Evolutionary conservation across 2,797 vertebrate genomes (phyloP).

Genomic region (Chrysolophus pictus): DNA sequence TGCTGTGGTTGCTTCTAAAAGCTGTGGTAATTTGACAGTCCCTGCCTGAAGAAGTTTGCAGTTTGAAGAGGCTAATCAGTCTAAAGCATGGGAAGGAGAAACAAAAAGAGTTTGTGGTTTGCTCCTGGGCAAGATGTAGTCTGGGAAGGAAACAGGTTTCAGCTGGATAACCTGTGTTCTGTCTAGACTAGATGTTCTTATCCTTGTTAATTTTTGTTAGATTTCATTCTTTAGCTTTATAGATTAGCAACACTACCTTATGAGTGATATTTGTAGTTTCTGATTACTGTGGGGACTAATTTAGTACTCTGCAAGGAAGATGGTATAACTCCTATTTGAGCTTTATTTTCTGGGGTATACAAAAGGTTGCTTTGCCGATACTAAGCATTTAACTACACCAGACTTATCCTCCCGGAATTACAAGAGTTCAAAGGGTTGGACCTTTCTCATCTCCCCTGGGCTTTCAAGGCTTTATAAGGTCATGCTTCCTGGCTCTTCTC

Average conservation of each 20-base stretch:
- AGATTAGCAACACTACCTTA: background rate
- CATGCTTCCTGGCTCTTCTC: background rate
- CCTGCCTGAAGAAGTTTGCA: background rate
- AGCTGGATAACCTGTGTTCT: fast-evolving
- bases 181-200: background rate
- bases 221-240: background rate
- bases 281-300: conserved; percentile 41
- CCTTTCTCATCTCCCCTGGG: background rate
- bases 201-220: background rate
- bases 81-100: background rate
- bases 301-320: conserved; percentile 2
- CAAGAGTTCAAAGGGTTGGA: background rate
- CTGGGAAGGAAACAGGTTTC: background rate
- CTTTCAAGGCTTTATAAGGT: background rate
- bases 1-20: background rate
- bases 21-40: background rate
- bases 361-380: conserved; percentile 10
- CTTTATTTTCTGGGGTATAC: background rate
- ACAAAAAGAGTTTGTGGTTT: background rate
- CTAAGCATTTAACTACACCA: background rate
- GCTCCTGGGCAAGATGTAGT: background rate
- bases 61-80: background rate
- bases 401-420: background rate
- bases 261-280: background rate
- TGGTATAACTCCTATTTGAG: background rate